Evolutionary conservation across 2,797 vertebrate species (phyloP).

Genomic region (Neosilurus mollespiculum): DNA sequence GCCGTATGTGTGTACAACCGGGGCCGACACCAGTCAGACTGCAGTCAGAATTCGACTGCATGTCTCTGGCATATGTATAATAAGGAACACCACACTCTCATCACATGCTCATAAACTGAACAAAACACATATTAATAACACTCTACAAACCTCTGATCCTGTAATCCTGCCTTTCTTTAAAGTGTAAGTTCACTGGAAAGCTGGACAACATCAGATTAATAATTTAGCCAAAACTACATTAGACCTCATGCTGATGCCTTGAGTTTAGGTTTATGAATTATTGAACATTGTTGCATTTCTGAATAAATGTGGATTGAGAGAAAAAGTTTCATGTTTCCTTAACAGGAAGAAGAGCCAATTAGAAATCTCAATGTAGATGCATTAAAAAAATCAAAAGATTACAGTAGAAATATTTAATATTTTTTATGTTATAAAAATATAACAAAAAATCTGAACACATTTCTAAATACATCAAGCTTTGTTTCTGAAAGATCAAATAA

Average conservation of each 20-base stretch:
- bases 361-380: not conserved
- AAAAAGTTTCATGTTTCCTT: not conserved
- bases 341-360: not conserved
- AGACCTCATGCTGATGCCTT: not conserved
- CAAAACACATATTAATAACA: slow-evolving; percentile 12
- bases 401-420: not conserved
- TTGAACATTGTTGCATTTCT: not conserved
- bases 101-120: slow-evolving; percentile 4
- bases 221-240: not conserved
- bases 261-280: not conserved
- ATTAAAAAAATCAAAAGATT: not conserved
- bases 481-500: not conserved
- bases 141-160: slow-evolving; percentile 3
- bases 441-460: not conserved
- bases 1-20: not conserved
- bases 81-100: not conserved
- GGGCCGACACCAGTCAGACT: slow-evolving; percentile 42
- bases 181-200: not conserved
- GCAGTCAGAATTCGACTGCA: slow-evolving; percentile 33
- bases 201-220: not conserved
- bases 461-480: not conserved
- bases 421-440: not conserved
- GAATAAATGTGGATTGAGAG: not conserved
- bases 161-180: not conserved
- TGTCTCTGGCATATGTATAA: slow-evolving; percentile 40